phyloP scores from a whole-genome alignment of 2,888 invertebrate species.

The Drosophila nr. medialis region DNA sequence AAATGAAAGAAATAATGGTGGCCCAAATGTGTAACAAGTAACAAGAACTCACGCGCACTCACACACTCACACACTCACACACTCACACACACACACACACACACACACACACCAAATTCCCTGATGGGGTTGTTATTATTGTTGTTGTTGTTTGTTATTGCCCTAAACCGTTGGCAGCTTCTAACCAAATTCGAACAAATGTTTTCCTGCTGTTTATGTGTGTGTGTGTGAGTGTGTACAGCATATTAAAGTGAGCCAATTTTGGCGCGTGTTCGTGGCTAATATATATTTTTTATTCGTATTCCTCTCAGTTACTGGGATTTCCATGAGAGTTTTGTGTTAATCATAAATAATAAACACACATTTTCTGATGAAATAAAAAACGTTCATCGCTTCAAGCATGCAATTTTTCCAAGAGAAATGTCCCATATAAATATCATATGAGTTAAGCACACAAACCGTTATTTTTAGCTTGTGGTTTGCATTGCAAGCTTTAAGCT shows the following conservation, averaged over 20 bases:
- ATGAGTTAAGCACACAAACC: neutral
- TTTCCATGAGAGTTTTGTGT: conserved; percentile 20
- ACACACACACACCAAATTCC: conserved; percentile 4
- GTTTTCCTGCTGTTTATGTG: conserved; percentile 22
- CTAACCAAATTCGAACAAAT: conserved; percentile 54
- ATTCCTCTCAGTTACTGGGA: conserved; percentile 23
- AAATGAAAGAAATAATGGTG: conserved; percentile 76
- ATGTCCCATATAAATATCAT: conserved; percentile 11
- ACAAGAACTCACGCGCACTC: conserved; percentile 50
- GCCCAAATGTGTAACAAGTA: conserved; percentile 65
- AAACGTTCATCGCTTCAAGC: conserved; percentile 13
- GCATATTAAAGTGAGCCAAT: conserved; percentile 72
- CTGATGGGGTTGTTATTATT: conserved; percentile 7
- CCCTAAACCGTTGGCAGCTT: conserved; percentile 20
- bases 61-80: conserved; percentile 7
- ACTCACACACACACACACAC: neutral
- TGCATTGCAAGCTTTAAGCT: neutral
- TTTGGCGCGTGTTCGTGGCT: conserved; percentile 47
- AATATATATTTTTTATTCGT: conserved; percentile 29
- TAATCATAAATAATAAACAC: conserved; percentile 39
- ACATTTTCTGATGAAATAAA: conserved; percentile 18
- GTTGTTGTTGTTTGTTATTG: conserved; percentile 2
- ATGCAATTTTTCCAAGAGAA: conserved; percentile 16
- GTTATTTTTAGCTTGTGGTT: neutral
- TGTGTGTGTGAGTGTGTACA: conserved; percentile 38